Conservation (phyloP, 2,797 vertebrate species). For the Leucoraja ocellata region DNA sequence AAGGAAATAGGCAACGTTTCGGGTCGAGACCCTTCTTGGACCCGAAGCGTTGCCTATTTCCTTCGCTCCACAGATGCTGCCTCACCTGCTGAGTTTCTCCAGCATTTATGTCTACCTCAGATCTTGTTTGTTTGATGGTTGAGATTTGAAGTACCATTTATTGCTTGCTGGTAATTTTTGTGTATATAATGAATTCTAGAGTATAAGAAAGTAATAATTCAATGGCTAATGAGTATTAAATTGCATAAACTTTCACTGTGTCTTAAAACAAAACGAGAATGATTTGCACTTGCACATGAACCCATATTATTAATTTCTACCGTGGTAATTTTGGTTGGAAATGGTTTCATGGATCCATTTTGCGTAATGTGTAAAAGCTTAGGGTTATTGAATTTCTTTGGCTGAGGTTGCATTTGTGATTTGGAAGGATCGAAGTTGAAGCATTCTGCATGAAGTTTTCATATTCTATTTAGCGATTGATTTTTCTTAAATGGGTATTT, state of each 20-base stretch:
- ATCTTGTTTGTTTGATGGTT: background rate
- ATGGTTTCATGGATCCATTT: background rate
- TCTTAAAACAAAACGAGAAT: background rate
- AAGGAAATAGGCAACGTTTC: no score
- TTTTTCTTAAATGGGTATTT: background rate
- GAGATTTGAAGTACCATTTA: background rate
- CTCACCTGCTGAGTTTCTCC: no score
- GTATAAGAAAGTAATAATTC: background rate
- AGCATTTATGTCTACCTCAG: no score
- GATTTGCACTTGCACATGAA: background rate
- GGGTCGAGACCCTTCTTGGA: no score
- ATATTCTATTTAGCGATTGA: background rate
- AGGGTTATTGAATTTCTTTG: background rate
- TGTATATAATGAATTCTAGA: background rate
- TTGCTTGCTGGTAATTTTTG: background rate
- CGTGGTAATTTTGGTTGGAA: background rate
- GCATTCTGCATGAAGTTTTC: background rate
- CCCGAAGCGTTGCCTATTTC: no score
- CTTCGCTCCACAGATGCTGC: no score
- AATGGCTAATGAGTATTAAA: background rate
- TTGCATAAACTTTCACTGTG: background rate
- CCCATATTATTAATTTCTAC: background rate
- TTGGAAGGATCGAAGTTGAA: background rate
- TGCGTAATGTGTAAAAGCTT: background rate
- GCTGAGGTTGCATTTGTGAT: background rate